A percentile compares a stretch with the other conserved stretches of the same genome.
Conservation (phyloP, 1,140 invertebrate species). For the Leguminivora glycinivorella region DNA sequence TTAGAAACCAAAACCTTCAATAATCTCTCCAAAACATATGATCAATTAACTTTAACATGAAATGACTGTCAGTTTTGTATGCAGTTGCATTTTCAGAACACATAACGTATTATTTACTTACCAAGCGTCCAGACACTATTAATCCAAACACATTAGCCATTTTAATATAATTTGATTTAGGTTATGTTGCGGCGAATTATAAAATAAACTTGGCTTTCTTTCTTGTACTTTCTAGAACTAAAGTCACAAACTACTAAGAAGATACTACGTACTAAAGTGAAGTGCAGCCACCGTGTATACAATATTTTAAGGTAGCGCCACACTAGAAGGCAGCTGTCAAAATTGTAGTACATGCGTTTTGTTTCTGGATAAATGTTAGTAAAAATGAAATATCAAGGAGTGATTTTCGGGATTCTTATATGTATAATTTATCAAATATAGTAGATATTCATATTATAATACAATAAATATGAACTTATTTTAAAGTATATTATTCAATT, state of each 20-base stretch:
- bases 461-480: no score
- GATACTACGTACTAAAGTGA: no score
- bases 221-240: conserved; percentile 23
- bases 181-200: background rate
- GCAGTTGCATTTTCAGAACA: conserved; percentile 5
- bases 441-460: no score
- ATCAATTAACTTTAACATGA: background rate
- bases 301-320: background rate
- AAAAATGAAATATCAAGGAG: no score
- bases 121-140: conserved; percentile 65
- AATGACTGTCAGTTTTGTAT: background rate
- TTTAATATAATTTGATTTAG: conserved; percentile 27
- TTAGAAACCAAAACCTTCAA: no score
- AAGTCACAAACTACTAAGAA: no score
- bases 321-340: background rate
- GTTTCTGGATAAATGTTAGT: background rate
- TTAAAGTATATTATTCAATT: no score
- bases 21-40: no score
- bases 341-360: background rate
- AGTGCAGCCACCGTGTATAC: background rate
- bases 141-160: conserved; percentile 72
- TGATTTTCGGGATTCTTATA: no score
- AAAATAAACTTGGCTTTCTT: conserved; percentile 9
- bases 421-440: no score
- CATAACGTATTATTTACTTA: conserved; percentile 43